These are phyloP conservation scores for Noctilio leporinus DNA, from an alignment of 2,113 vertebrate species.

Conservation along the genomic window DNA sequence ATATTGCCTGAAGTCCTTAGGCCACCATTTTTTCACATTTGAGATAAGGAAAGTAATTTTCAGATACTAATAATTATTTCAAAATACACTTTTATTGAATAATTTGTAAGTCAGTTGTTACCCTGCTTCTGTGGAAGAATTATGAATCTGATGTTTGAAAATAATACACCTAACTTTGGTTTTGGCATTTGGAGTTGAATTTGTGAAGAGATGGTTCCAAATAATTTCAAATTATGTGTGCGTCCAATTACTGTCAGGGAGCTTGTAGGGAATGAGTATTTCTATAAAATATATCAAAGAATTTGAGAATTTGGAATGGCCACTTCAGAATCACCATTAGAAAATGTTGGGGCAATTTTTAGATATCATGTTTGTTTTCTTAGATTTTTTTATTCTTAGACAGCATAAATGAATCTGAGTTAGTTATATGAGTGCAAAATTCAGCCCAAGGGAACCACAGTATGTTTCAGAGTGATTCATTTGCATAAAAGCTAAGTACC, in stretches of 20 bases:
- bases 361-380: not conserved
- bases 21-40: not conserved
- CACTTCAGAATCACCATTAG: not conserved
- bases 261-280: not conserved
- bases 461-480: slow-evolving; percentile 51
- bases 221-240: not conserved
- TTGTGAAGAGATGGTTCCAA: not conserved
- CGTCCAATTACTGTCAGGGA: not conserved
- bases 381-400: not conserved
- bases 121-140: not conserved
- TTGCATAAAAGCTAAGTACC: slow-evolving; percentile 43
- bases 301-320: not conserved
- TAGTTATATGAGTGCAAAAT: slow-evolving; percentile 8
- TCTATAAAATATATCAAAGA: not conserved
- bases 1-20: not conserved
- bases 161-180: not conserved
- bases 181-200: not conserved
- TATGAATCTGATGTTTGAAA: not conserved
- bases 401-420: not conserved
- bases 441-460: not conserved
- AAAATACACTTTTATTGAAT: not conserved
- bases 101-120: not conserved
- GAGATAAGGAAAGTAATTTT: not conserved
- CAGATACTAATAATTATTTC: not conserved
- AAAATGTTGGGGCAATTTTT: not conserved